Evolutionary conservation across 2,888 invertebrate species (phyloP).

Genomic region (Thymelicus lineola): DNA sequence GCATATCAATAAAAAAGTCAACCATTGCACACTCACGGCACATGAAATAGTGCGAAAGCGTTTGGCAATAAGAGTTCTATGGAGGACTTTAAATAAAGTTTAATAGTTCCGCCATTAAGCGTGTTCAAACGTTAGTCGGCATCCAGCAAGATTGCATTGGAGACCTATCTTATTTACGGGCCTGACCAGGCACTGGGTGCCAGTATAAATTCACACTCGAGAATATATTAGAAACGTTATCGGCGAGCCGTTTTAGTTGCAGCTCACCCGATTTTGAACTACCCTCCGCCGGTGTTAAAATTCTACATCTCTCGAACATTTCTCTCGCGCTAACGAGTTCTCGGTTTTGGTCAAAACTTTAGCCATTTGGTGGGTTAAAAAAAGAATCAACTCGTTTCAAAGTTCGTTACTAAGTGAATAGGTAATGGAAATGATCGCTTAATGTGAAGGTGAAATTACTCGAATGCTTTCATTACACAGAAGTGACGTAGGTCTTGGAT

Average conservation of each 20-base stretch:
- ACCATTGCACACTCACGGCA: not conserved
- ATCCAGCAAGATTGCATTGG: slow-evolving; percentile 34
- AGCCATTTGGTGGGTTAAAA: too few species aligned
- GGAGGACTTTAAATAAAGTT: slow-evolving; percentile 2
- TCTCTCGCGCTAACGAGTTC: not conserved
- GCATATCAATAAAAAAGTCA: too few species aligned
- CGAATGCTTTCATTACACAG: too few species aligned
- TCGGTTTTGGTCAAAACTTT: not conserved
- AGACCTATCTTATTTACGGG: slow-evolving; percentile 34
- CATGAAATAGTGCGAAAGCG: not conserved
- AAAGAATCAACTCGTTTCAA: too few species aligned
- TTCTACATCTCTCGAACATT: slow-evolving; percentile 8
- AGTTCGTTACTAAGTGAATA: not conserved
- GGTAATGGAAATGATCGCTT: not conserved
- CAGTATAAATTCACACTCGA: slow-evolving; percentile 35
- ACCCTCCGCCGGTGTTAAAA: slow-evolving; percentile 3
- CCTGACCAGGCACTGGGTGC: slow-evolving; percentile 25
- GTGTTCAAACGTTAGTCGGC: slow-evolving; percentile 19
- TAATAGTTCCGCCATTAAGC: slow-evolving; percentile 16
- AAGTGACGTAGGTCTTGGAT: too few species aligned
- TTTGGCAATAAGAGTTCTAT: not conserved
- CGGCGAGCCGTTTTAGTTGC: slow-evolving; percentile 21
- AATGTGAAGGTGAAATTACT: too few species aligned
- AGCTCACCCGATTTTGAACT: slow-evolving; percentile 17
- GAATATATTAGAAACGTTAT: slow-evolving; percentile 37